Conservation (phyloP, 2,113 vertebrate species). For the Brevimyrus niger region DNA sequence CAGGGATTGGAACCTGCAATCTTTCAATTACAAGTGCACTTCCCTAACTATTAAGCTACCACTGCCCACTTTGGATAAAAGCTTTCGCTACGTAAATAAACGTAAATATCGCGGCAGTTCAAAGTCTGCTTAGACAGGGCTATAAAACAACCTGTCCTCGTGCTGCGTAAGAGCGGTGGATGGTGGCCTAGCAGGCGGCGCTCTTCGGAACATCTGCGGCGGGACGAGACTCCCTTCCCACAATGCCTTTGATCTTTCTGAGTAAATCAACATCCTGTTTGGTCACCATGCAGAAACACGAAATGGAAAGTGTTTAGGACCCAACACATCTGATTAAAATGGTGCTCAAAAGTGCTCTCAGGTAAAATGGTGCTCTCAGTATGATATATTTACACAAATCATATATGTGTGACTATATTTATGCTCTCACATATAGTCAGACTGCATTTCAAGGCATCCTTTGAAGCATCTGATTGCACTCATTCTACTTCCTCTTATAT, state of each 20-base stretch:
- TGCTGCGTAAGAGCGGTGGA: not conserved
- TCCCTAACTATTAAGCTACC: too few relatives aligned
- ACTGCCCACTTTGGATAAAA: not conserved
- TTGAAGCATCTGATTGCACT: not conserved
- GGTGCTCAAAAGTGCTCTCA: not conserved
- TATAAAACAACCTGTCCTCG: not conserved
- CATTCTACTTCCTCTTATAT: not conserved
- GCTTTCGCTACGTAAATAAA: not conserved
- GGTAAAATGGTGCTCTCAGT: not conserved
- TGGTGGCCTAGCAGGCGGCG: not conserved
- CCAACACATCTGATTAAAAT: not conserved
- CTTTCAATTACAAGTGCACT: too few relatives aligned
- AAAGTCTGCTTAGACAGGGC: not conserved
- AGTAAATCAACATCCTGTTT: not conserved
- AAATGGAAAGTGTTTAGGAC: not conserved
- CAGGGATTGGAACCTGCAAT: too few relatives aligned
- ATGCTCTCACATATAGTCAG: not conserved
- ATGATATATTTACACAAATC: not conserved
- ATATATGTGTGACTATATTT: not conserved
- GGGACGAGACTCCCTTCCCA: not conserved
- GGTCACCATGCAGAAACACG: not conserved
- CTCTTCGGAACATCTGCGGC: not conserved
- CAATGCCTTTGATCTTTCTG: not conserved
- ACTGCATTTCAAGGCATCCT: not conserved
- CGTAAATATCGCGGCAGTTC: not conserved